phyloP scores from a whole-genome alignment of 2,113 vertebrate species.

The Megalops atlanticus region DNA sequence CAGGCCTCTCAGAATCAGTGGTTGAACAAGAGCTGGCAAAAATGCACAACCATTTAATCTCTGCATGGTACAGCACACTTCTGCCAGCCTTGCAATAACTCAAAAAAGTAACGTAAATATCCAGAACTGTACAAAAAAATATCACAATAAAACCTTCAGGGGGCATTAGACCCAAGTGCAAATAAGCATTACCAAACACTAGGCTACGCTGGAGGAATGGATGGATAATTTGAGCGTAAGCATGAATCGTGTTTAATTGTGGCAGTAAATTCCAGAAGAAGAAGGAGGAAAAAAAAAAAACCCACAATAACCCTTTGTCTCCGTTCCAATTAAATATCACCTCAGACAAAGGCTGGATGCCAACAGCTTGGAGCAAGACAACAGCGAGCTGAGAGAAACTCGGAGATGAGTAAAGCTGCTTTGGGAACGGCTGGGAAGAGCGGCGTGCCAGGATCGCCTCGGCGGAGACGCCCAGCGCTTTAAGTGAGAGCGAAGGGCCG shows the following conservation, averaged over 20 bases:
- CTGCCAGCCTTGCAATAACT: not conserved
- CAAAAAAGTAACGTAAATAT: not conserved
- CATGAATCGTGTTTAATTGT: constrained; percentile 36
- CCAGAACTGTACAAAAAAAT: too few species aligned
- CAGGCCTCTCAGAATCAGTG: not conserved
- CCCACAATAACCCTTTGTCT: constrained; percentile 46
- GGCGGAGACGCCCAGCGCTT: not conserved
- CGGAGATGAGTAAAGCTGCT: constrained; percentile 29
- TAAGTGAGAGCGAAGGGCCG: not conserved
- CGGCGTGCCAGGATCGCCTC: not conserved
- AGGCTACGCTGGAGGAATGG: constrained; percentile 28
- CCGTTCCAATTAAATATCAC: constrained; percentile 49
- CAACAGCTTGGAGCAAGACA: not conserved
- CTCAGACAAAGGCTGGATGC: constrained; percentile 21
- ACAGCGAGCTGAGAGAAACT: not conserved
- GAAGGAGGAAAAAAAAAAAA: too few species aligned
- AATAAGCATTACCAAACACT: constrained; percentile 37
- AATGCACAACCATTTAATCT: too few species aligned
- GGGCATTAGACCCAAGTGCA: constrained; percentile 46
- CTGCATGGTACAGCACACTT: too few species aligned
- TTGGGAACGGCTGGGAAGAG: not conserved
- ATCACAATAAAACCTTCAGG: constrained; percentile 43
- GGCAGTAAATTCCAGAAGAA: constrained; percentile 37
- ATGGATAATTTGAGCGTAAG: constrained; percentile 42
- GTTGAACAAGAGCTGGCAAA: too few species aligned